phyloP scores from a whole-genome alignment of 2,888 invertebrate species.

The Crepidodera aurea region DNA sequence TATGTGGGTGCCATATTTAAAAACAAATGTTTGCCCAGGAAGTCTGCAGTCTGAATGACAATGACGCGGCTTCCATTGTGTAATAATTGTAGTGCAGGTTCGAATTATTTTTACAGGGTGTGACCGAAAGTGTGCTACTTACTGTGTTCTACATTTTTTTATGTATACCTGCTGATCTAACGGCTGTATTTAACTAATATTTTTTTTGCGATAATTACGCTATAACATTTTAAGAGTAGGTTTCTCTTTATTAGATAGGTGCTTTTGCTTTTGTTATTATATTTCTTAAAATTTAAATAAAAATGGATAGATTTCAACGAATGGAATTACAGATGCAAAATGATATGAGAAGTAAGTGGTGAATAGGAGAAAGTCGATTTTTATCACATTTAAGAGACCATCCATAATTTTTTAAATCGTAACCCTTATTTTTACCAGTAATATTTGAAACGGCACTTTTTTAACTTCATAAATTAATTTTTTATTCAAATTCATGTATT shows the following conservation, averaged over 20 bases:
- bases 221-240: neutral
- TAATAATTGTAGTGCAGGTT: constrained; percentile 25
- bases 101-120: constrained; percentile 12
- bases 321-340: constrained; percentile 8
- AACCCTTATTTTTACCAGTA: no score
- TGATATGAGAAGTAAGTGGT: constrained; percentile 20
- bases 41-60: constrained; percentile 36
- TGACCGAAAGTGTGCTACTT: neutral
- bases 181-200: no score
- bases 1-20: constrained; percentile 39
- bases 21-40: constrained; percentile 35
- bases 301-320: constrained; percentile 8
- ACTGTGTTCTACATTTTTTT: neutral
- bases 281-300: neutral
- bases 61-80: constrained; percentile 30
- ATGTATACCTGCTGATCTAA: no score
- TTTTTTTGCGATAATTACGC: no score
- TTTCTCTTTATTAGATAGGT: no score
- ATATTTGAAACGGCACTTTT: no score
- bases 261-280: neutral
- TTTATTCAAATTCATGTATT: no score
- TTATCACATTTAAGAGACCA: no score
- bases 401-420: no score
- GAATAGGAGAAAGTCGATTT: no score
- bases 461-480: no score